Evolutionary conservation across 2,113 vertebrate genomes (phyloP), one percentile per base, ranked within the genome.

Genomic region (Plotosus lineatus): DNA sequence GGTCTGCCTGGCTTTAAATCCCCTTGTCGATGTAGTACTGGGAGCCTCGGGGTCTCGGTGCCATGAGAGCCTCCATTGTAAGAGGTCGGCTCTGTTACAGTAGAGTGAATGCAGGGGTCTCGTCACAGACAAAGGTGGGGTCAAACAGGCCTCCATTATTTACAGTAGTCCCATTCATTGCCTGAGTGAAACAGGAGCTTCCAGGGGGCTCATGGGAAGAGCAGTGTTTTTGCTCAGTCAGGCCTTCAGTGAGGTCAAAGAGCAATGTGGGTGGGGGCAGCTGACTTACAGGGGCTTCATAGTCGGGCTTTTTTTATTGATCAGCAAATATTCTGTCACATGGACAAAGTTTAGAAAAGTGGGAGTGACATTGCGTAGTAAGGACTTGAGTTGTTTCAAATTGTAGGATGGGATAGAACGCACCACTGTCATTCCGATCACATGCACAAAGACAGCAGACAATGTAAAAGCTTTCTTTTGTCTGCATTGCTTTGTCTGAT

Each of bases 91-190:
- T 92, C 90, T 89, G 92, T 92, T 94, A 93, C 94, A 92, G 93
- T 93, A 91, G 90, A 89, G 87, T 86, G 89, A 91, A 87, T 88
- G 90, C 90, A 88, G 87, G 88, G 93, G 92, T 92, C 90, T 85
- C 78, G 85, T 85, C 86, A 81, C 86, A 86, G 88, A 93, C 92
- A 91, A 92, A 92, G 89, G 86, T 75, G 78, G 92, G 94, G 94
- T 92, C 92, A 92, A 75, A 85, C 83, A 87, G 92, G 89, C 91
- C 91, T 90, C 91, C 90, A 89, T 92, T 95, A 95, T 94, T 95
- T 95, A 95, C 95, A 95, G 95, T 94, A 91, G 91, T 87, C 84
- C 85, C 94, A 95, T 95, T 96, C 94, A 94, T 89, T 86, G 91
- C 90, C 90, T 68, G 66, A 82, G 87, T 92, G 94, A 94, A 95